Evolutionary conservation across 2,113 vertebrate species (phyloP).

Genomic region (Thunnus maccoyii): DNA sequence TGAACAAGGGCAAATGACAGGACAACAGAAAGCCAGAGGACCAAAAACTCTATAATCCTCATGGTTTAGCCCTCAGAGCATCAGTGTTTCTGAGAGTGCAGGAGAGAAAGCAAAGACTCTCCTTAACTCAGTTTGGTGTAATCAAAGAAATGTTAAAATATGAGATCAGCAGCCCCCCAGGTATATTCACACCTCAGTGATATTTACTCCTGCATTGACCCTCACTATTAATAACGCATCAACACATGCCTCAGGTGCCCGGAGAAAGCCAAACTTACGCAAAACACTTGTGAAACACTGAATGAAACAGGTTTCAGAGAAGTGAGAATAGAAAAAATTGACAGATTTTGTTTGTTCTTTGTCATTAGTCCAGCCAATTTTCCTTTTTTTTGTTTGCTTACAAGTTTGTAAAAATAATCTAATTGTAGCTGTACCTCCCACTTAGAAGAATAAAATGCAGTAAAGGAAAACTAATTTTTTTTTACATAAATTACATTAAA

Average conservation of each 20-base stretch:
- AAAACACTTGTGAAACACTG: slow-evolving; percentile 1
- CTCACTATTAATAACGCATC: slow-evolving; percentile 67
- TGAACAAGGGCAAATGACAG: slow-evolving; percentile 28
- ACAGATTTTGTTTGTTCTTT: neutral
- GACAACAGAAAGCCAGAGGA: slow-evolving; percentile 7
- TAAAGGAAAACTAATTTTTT: too few species aligned
- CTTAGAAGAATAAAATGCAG: too few species aligned
- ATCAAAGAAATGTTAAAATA: slow-evolving; percentile 37
- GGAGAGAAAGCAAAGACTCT: slow-evolving; percentile 9
- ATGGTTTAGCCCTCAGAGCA: slow-evolving; percentile 3
- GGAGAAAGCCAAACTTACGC: slow-evolving; percentile 23
- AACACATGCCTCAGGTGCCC: slow-evolving; percentile 25
- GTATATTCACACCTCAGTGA: slow-evolving; percentile 70
- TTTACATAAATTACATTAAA: too few species aligned
- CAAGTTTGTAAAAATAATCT: too few species aligned
- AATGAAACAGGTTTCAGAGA: slow-evolving; percentile 34
- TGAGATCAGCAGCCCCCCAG: slow-evolving; percentile 36
- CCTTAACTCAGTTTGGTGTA: slow-evolving; percentile 12
- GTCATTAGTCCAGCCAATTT: neutral
- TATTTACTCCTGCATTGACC: slow-evolving; percentile 57
- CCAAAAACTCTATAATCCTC: neutral
- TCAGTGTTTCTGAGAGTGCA: neutral
- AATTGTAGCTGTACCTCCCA: too few species aligned
- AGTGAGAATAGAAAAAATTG: neutral
- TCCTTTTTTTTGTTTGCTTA: too few species aligned